Evolutionary conservation across 35 echinoderm and acorn worm genomes (phyloP).

Genomic region (Apostichopus japonicus): DNA sequence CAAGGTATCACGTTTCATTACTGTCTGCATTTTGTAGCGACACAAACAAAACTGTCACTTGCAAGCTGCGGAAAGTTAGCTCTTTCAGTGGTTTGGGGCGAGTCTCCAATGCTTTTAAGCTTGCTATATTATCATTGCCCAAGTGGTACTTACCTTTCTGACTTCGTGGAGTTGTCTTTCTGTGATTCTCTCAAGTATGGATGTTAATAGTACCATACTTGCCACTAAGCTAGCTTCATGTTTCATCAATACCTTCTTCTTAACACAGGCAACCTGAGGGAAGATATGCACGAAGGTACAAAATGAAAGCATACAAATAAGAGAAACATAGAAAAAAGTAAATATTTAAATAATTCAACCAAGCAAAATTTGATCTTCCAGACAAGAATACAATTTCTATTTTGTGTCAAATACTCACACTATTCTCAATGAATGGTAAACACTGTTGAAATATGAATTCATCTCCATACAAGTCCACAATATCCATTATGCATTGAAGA

Average conservation of each 20-base stretch:
- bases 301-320: neutral
- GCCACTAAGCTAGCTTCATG: conserved; percentile 72
- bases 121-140: too few relatives aligned
- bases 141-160: conserved; percentile 60
- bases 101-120: too few relatives aligned
- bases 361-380: too few relatives aligned
- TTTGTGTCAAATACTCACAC: conserved; percentile 52
- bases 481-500: conserved; percentile 75
- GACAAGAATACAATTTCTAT: too few relatives aligned
- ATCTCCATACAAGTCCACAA: conserved; percentile 82
- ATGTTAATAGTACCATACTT: conserved; percentile 66
- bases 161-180: conserved; percentile 79
- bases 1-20: too few relatives aligned
- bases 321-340: neutral
- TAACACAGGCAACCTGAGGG: conserved; percentile 61
- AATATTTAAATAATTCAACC: neutral
- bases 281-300: neutral
- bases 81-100: too few relatives aligned
- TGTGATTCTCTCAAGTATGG: conserved; percentile 69
- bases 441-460: conserved; percentile 92
- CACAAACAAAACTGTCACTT: too few relatives aligned
- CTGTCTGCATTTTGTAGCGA: too few relatives aligned
- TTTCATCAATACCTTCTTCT: conserved; percentile 78
- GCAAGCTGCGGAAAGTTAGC: too few relatives aligned
- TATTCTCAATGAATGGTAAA: conserved; percentile 76